Base-by-base conservation (phyloP, 2,888 invertebrate species). In the Auanema sp. region DNA sequence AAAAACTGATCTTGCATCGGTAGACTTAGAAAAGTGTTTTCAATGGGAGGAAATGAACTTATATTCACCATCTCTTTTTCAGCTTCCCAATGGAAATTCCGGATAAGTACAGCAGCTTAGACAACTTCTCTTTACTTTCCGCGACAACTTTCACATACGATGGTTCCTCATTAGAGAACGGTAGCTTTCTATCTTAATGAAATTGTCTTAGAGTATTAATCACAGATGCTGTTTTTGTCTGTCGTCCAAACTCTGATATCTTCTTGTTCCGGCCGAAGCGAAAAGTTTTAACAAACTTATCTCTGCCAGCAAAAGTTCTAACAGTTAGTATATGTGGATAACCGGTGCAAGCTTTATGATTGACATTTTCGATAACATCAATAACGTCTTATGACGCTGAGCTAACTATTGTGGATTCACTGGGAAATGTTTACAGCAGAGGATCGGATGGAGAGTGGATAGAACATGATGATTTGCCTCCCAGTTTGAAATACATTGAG, bases 241-340 rank as follows among this genome's bases (percentile, higher is more conserved):
- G 47, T 21, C 47, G 47, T 21, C 47, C 47, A 5, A 47, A 47
- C 47, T 47, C 47, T 16, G 47, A 47, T 16, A 10, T 47, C 10
- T 47, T 47, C 47, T 16, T 47, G 21, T 47, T 18, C 10, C 47
- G 47, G 10, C 47, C 47, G 21, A 16, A 21, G 6, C 47, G 47
- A 18, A 47, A 47, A 21, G 21, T 18, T 10, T 10, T 47, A 21
- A 21, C 47, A 6, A 47, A 16, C 47, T 21, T 47, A 6, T 18
- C 47, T 18, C 47, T 47, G 47, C 47, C 47, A 21, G 6, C 16
- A 10, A 21, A 21, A 6, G 3, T 3, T 47, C 21, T 5, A 3
- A 21, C 47, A 21, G 47, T 47, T 5, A 18, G 47, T 47, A 10
- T n/a, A n/a, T n/a, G 21, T 18, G 16, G 3, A 5, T 47, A 3